Conservation (phyloP, 1,140 invertebrate species). For the Anoplophora glabripennis region DNA sequence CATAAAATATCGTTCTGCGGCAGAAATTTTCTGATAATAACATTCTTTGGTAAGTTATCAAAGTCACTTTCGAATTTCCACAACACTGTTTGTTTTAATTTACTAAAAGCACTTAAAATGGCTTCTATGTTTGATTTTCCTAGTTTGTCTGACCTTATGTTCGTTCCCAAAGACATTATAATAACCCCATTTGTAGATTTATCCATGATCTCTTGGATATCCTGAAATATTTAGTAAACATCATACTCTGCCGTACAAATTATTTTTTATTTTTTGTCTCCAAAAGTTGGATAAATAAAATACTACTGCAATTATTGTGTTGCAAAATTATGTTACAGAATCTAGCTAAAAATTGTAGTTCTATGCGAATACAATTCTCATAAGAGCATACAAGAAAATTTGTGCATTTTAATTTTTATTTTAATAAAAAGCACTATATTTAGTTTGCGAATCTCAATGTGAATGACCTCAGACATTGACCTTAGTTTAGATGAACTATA, state of each 20-base stretch:
- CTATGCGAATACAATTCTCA: not conserved
- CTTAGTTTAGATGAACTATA: too few species aligned
- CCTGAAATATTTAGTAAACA: slow-evolving; percentile 42
- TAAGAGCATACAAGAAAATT: not conserved
- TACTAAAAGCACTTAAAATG: slow-evolving; percentile 48
- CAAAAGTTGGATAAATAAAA: too few species aligned
- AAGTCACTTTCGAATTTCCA: slow-evolving; percentile 55
- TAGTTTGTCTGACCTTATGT: slow-evolving; percentile 49
- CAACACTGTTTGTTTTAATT: slow-evolving; percentile 52
- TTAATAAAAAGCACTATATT: too few species aligned
- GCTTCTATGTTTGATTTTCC: slow-evolving; percentile 41
- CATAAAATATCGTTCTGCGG: slow-evolving; percentile 61
- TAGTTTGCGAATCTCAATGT: too few species aligned
- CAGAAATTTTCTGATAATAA: slow-evolving; percentile 52
- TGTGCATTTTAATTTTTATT: too few species aligned
- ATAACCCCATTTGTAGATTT: slow-evolving; percentile 50
- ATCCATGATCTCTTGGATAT: slow-evolving; percentile 51
- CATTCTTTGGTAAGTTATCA: slow-evolving; percentile 51
- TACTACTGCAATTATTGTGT: too few species aligned
- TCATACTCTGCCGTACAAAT: slow-evolving; percentile 27
- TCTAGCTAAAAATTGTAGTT: not conserved
- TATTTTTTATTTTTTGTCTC: slow-evolving; percentile 2
- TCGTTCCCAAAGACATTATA: slow-evolving; percentile 53
- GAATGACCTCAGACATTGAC: too few species aligned
- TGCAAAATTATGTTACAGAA: not conserved